Evolutionary conservation across 1,140 invertebrate species (phyloP).

Genomic region (Galleria mellonella): DNA sequence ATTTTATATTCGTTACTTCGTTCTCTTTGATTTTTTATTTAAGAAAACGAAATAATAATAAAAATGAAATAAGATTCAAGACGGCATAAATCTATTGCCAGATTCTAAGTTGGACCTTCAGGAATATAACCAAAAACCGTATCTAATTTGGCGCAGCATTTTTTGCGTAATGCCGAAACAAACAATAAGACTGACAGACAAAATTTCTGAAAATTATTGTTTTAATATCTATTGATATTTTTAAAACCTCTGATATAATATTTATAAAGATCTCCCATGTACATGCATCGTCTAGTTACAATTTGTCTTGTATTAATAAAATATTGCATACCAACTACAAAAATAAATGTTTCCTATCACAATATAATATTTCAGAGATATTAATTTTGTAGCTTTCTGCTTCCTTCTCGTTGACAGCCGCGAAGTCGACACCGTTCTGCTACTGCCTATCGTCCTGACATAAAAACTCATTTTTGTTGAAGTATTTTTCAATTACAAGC

Average conservation of each 20-base stretch:
- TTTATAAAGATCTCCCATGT: no score
- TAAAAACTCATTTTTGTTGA: neutral
- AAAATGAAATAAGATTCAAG: no score
- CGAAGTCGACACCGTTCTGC: neutral
- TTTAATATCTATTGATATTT: neutral
- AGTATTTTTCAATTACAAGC: neutral
- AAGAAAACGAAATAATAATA: neutral
- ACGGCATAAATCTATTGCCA: no score
- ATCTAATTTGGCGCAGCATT: neutral
- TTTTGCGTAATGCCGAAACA: neutral
- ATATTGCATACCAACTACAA: neutral
- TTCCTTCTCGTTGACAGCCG: no score
- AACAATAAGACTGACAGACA: neutral
- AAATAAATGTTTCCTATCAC: no score
- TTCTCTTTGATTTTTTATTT: neutral
- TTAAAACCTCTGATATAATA: neutral
- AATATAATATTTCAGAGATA: no score
- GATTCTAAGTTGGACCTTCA: no score
- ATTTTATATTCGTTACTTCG: neutral
- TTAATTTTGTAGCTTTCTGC: no score
- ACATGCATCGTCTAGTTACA: neutral
- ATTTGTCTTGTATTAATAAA: neutral
- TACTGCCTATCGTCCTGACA: neutral
- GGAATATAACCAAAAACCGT: neutral
- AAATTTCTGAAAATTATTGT: neutral